Evolutionary conservation across 2,113 vertebrate genomes (phyloP), one percentile per base, ranked within the genome.

Genomic region (Gambusia holbrooki): DNA sequence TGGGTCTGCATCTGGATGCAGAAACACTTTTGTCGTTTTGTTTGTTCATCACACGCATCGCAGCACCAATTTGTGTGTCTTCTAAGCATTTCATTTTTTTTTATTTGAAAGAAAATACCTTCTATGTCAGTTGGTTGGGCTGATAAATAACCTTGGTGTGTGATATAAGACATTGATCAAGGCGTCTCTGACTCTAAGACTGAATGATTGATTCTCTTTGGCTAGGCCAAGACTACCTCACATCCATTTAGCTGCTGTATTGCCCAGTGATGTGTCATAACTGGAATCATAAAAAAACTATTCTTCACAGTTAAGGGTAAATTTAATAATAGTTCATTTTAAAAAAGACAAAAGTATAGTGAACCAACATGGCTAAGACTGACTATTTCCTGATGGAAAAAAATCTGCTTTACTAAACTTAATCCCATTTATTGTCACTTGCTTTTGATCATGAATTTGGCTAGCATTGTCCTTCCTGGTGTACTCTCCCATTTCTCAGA

Each of bases 191-290:
- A 88, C 84, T 88, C 76, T 82, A 73, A 84, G 65, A 73, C 77
- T 65, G 33, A 85, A 79, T 82, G 83, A 88, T 86, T 85, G 28
- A 83, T 86, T 88, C 80, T 62, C 69, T 80, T 79, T 74, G 71
- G 28, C 19, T 82, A n/a, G 37, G 71, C 75, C 58, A 71, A 74
- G 62, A 79, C 42, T 63, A 40, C 4, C 54, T 76, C 66, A 45
- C 64, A 76, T 80, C 10, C 30, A 51, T 80, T 84, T 70, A 33
- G 37, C 64, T 80, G 35, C 1, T 74, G 71, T 71, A 51, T 35
- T 33, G 62, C 42, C 19, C 15, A 13, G 61, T 66, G 61, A 81
- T 51, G 60, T 58, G 30, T 32, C 19, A 64, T 66, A 66, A 67
- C 45, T 73, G 70, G 32, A 12, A 25, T 70, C 28, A 80, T 64